phyloP scores from a whole-genome alignment of 2,888 invertebrate species.

The Odontocerum albicorne region DNA sequence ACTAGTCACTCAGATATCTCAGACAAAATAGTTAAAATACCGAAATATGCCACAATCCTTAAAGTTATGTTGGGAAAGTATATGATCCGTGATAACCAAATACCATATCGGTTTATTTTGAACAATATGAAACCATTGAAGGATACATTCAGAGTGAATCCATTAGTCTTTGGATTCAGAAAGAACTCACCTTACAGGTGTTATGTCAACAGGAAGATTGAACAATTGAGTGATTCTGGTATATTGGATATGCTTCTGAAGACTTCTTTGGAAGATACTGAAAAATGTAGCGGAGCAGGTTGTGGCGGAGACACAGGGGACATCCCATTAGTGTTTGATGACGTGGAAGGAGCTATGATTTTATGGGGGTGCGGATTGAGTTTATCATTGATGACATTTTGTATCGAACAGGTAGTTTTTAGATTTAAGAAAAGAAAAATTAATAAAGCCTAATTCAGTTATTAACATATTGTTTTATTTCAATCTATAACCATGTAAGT shows the following conservation, averaged over 20 bases:
- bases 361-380: background rate
- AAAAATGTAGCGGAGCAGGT: background rate
- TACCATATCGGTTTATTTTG: background rate
- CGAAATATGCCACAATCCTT: background rate
- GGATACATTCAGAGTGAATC: background rate
- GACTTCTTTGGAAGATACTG: background rate
- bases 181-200: background rate
- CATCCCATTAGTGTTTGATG: background rate
- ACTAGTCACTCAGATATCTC: background rate
- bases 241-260: background rate
- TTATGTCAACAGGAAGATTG: background rate
- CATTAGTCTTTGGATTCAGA: background rate
- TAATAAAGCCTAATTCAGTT: too few species aligned
- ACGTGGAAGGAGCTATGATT: constrained; percentile 2
- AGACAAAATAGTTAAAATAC: background rate
- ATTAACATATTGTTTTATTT: too few species aligned
- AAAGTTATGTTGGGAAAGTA: background rate
- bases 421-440: too few species aligned
- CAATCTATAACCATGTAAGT: too few species aligned
- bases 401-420: background rate
- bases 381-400: background rate
- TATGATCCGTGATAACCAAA: background rate
- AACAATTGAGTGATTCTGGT: background rate
- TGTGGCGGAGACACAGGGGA: background rate
- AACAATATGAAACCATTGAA: constrained; percentile 1